Evolutionary conservation across 2,888 invertebrate genomes (phyloP), one percentile per base, ranked within the genome.

Genomic region (Eupithecia dodoneata): DNA sequence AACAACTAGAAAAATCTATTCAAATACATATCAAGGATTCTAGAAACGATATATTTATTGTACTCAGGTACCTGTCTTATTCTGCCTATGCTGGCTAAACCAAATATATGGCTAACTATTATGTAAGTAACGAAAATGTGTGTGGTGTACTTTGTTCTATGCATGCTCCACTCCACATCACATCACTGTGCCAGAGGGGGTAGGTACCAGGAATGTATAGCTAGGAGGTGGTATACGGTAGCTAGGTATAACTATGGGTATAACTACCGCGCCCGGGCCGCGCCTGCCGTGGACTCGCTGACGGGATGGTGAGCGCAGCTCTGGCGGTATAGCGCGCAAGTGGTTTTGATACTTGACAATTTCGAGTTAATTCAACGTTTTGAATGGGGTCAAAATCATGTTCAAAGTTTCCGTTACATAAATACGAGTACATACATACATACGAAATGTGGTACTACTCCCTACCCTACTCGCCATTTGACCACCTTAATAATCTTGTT

Each of bases 211-310:
- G 70, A 10, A 45, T 44, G 45, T 44, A 44, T 44, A 45, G 45
- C 7, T 69, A 47, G 69, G 18, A 18, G 45, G 15, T 42, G 15
- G 65, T 42, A 65, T 41, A 65, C 0, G 10, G 63, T 30, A 59
- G n/a, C 10, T 9, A 15, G 52, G 52, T 52, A 52, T 52, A 18
- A 59, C 18, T 18, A 9, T 47, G 45, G 45, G 45, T 45, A 45
- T 67, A 67, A 67, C 67, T 67, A 41, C 81, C 74, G 80, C 82
- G 84, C 85, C 87, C 85, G 87, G 86, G 85, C 86, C 87, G 89
- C 88, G 90, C 89, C 76, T 47, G 77, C 71, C 88, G 88, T 87
- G 81, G 82, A 74, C 79, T 18, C 76, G 83, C 85, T 87, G 88
- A 89, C 89, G 87, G 87, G 85, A 83, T 55, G 41, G 67, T 59